Evolutionary conservation across 2,797 vertebrate genomes (phyloP).

Genomic region (Neosilurus mollespiculum): DNA sequence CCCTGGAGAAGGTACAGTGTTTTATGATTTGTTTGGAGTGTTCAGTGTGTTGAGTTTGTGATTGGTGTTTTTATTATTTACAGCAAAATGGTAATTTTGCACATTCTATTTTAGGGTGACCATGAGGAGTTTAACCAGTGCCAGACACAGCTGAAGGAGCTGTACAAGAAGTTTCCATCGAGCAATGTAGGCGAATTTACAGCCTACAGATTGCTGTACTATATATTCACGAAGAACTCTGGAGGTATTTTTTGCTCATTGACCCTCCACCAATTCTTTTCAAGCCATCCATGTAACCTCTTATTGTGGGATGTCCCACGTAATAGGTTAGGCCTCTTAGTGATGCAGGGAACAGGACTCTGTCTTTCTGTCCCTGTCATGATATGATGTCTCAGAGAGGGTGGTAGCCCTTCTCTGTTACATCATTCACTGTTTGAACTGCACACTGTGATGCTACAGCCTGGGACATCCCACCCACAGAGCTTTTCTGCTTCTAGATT

Average conservation of each 20-base stretch:
- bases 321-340: no score
- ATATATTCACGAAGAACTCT: slow-evolving; percentile 91
- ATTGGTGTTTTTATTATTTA: background rate
- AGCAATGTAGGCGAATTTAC: slow-evolving; percentile 92
- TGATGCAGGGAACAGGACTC: no score
- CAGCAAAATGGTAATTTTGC: background rate
- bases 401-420: no score
- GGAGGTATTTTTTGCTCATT: slow-evolving; percentile 73
- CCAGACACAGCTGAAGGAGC: slow-evolving; percentile 89
- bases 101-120: slow-evolving; percentile 77
- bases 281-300: background rate
- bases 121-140: slow-evolving; percentile 96
- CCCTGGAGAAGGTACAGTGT: slow-evolving; percentile 83
- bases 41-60: background rate
- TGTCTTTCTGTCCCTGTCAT: no score
- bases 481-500: no score
- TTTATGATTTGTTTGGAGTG: background rate
- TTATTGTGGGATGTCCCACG: background rate
- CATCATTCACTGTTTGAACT: no score
- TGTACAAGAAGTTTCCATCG: slow-evolving; percentile 84
- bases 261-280: background rate
- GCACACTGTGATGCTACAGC: no score
- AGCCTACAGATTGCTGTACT: slow-evolving; percentile 88
- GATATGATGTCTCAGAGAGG: no score
- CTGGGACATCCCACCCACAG: no score